Evolutionary conservation across 2,113 vertebrate genomes (phyloP).

Genomic region (Antigone vipio): DNA sequence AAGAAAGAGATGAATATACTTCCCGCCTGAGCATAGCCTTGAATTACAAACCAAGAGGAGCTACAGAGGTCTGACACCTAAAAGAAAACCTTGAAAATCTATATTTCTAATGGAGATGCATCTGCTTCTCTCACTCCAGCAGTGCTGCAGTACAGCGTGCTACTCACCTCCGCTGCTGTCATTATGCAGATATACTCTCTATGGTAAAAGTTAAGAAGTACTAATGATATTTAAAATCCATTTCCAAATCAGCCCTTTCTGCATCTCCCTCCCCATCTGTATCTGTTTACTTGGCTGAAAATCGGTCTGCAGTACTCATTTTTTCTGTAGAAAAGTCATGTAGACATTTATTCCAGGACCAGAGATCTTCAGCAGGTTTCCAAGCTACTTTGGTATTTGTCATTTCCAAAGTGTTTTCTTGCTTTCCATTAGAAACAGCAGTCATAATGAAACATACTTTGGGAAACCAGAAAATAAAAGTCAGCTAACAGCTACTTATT

Average conservation of each 20-base stretch:
- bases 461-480: slow-evolving; percentile 5
- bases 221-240: slow-evolving; percentile 11
- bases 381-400: slow-evolving; percentile 26
- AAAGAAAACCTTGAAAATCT: slow-evolving; percentile 11
- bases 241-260: not conserved
- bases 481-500: not conserved
- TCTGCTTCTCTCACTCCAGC: not conserved
- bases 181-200: not conserved
- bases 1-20: slow-evolving; percentile 27
- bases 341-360: not conserved
- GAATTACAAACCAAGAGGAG: not conserved
- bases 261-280: not conserved
- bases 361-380: slow-evolving; percentile 8
- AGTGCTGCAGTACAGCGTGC: not conserved
- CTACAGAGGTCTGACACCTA: not conserved
- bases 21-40: not conserved
- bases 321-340: not conserved
- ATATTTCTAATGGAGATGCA: slow-evolving; percentile 4
- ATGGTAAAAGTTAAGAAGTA: not conserved
- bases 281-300: not conserved
- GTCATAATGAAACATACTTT: slow-evolving; percentile 2
- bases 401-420: slow-evolving; percentile 1
- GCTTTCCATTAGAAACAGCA: not conserved
- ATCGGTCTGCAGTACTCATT: not conserved
- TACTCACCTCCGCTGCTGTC: not conserved